Percentiles rank a stretch among this genome's conserved stretches.
phyloP scores from a whole-genome alignment of 2,113 vertebrate species.

The Eulemur rufifrons region DNA sequence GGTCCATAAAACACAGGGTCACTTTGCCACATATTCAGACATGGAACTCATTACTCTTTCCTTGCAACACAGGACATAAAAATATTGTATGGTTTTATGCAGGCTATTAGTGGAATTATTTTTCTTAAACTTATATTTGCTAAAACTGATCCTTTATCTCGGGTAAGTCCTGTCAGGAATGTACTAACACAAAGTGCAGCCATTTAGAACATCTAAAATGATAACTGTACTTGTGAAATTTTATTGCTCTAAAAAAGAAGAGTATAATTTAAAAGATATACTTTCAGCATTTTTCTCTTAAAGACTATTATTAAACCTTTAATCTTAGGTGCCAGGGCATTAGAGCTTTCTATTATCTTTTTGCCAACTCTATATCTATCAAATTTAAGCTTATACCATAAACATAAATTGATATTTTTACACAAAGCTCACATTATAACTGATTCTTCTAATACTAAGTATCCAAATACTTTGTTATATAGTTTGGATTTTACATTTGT shows the following conservation, averaged over 20 bases:
- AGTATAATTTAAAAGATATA: not conserved
- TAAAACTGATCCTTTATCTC: not conserved
- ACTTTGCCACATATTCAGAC: not conserved
- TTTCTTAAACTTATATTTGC: not conserved
- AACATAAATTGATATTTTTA: not conserved
- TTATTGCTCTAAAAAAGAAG: not conserved
- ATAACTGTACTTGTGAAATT: not conserved
- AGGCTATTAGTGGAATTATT: not conserved
- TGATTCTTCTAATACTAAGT: not conserved
- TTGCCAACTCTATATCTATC: not conserved
- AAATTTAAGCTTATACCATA: not conserved
- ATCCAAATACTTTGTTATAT: not conserved
- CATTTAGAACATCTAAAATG: not conserved
- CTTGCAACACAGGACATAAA: not conserved
- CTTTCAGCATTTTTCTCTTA: not conserved
- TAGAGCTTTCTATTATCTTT: not conserved
- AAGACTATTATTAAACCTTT: not conserved
- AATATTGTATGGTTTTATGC: not conserved
- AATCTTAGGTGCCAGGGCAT: not conserved
- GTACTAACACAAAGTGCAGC: not conserved
- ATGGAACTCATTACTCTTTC: not conserved
- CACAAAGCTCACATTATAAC: not conserved
- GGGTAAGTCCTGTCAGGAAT: not conserved
- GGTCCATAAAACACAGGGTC: not conserved
- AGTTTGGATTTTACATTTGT: not conserved